Evolutionary conservation across 2,113 vertebrate species (phyloP), one percentile per base, ranked within the genome.

Genomic region (Stigmatopora argus): DNA sequence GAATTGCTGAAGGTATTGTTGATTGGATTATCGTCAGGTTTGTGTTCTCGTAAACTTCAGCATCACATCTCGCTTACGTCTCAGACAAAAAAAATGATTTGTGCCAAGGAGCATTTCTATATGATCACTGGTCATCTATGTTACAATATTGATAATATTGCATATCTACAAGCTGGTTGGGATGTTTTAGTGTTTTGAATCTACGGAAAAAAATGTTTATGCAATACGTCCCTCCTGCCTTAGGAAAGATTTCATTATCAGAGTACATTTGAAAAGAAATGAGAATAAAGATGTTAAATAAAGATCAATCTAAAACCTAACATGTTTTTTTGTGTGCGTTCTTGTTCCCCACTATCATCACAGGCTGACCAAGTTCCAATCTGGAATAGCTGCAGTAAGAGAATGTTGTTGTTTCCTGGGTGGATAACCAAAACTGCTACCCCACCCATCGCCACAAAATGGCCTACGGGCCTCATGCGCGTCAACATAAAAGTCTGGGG

Each of bases 381-480:
- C 7, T 26, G 21, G 12, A 15, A 53, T 31, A 62, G 58, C 5
- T 56, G 64, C 31, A 45, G n/a, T 48, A 35, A 23, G 15, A 67
- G 14, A 14, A 61, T 70, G n/a, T 58, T 71, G 68, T 56, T 13
- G 52, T 73, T 77, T 84, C 70, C 78, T 64, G 65, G 47, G 8
- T 69, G 65, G 67, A 35, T 62, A 53, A 79, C 63, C 73, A 76
- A 74, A 72, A 51, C 56, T 47, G 73, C 75, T 67, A 38, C 80
- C 57, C 70, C 41, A 65, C 76, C 78, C 73, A 73, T 47, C 78
- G 31, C 83, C 72, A 83, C 78, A 85, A 88, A 85, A 88, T 87
- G 85, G 87, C 87, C 87, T 85, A 80, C 84, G 87, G 87, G 87
- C 87, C 87, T 84, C 70, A 63, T 76, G 64, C 71, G 66, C 70